Percentiles rank a stretch among this genome's conserved stretches.
These are phyloP conservation scores for Herpetotheres cachinnans DNA, from an alignment of 2,113 vertebrate species.

Conservation along the genomic window DNA sequence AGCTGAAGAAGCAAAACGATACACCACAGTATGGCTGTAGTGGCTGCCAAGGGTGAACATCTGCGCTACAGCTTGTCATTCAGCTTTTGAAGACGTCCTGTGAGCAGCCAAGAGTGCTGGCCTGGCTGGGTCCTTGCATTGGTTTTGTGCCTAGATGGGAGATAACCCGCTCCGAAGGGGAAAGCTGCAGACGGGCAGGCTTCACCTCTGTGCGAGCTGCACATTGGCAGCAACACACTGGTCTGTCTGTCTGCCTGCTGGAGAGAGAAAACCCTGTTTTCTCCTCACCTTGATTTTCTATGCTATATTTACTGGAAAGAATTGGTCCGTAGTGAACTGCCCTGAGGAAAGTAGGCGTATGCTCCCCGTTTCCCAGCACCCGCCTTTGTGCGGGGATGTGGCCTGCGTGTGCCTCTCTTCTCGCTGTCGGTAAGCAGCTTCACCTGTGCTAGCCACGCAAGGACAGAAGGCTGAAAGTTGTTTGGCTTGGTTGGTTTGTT, in stretches of 20 bases:
- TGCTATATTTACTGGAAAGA: not conserved
- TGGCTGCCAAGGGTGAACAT: constrained; percentile 20
- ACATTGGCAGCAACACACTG: rapidly evolving
- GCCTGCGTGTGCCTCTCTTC: not conserved
- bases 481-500: not conserved
- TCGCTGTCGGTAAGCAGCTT: not conserved
- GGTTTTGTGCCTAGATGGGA: not conserved
- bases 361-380: not conserved
- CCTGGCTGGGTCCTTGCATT: not conserved
- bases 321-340: not conserved
- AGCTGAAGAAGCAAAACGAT: not conserved
- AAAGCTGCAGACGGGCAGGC: not conserved
- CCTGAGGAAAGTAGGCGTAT: rapidly evolving
- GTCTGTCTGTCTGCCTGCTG: not conserved
- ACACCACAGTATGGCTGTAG: not conserved
- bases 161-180: not conserved
- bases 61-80: constrained; percentile 37
- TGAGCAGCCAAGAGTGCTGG: not conserved
- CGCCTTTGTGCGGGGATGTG: not conserved
- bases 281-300: not conserved
- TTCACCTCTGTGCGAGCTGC: not conserved
- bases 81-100: not conserved
- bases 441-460: not conserved
- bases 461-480: not conserved
- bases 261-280: not conserved